These are phyloP conservation scores for Helicoverpa assulta DNA, from an alignment of 2,888 invertebrate genomes.

Conservation along the genomic window DNA sequence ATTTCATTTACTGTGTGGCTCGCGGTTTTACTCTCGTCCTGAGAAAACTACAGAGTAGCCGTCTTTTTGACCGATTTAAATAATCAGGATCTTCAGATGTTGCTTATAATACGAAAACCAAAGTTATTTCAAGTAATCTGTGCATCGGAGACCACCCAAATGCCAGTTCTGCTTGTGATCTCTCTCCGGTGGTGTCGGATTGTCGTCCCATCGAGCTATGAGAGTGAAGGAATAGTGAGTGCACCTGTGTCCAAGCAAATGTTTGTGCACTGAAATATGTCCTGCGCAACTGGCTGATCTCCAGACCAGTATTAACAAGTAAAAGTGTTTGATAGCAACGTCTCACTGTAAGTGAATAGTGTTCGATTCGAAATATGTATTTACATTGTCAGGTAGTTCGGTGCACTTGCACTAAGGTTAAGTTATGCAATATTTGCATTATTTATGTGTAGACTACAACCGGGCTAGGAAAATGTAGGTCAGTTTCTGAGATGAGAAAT, in stretches of 20 bases:
- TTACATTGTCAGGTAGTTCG: not conserved
- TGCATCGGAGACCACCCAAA: too few relatives aligned
- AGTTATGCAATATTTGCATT: not conserved
- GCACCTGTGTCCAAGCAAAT: too few relatives aligned
- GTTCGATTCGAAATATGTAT: not conserved
- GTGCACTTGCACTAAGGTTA: not conserved
- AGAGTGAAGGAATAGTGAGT: too few relatives aligned
- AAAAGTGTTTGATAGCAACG: slow-evolving; percentile 32
- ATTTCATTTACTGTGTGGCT: not conserved
- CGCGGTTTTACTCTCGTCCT: not conserved
- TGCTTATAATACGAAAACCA: slow-evolving; percentile 21
- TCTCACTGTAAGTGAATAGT: slow-evolving; percentile 38
- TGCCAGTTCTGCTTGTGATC: too few relatives aligned
- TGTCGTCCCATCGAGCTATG: too few relatives aligned
- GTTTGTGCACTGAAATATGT: too few relatives aligned
- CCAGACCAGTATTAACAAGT: not conserved
- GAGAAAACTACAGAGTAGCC: not conserved
- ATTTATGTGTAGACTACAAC: not conserved
- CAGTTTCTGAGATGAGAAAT: not conserved
- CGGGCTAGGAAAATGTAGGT: not conserved
- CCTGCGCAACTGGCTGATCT: too few relatives aligned
- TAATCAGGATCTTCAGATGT: not conserved
- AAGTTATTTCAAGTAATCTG: not conserved
- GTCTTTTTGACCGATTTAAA: too few relatives aligned
- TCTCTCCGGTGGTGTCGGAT: too few relatives aligned